phyloP scores from a whole-genome alignment of 2,113 vertebrate species.

The Isichthys henryi region DNA sequence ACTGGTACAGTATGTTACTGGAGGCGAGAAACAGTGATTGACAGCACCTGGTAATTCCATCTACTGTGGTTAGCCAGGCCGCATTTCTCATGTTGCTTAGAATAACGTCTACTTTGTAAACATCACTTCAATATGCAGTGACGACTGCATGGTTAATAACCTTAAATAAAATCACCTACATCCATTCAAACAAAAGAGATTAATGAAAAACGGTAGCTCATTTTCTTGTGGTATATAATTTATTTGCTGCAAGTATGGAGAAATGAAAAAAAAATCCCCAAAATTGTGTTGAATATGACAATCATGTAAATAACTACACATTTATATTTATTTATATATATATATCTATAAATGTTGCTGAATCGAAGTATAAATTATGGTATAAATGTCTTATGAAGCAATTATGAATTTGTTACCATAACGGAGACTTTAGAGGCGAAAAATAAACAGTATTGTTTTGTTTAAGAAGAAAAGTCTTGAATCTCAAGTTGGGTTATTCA shows the following conservation, averaged over 20 bases:
- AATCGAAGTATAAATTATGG: neutral
- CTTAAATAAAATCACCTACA: neutral
- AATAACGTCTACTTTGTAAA: neutral
- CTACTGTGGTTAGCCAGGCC: neutral
- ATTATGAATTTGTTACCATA: neutral
- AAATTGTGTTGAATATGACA: neutral
- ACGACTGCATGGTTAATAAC: neutral
- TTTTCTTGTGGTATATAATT: neutral
- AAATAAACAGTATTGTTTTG: neutral
- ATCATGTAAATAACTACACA: neutral
- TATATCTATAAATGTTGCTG: neutral
- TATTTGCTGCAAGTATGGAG: neutral
- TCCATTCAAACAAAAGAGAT: neutral
- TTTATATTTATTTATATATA: neutral
- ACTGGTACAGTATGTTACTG: neutral
- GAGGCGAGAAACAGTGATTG: neutral
- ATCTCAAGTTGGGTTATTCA: slow-evolving; percentile 5
- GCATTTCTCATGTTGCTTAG: neutral
- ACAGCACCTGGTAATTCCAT: neutral
- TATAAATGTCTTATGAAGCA: neutral
- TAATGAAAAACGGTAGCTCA: neutral
- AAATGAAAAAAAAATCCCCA: neutral
- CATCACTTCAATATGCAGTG: neutral
- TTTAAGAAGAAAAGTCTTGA: slow-evolving; percentile 11
- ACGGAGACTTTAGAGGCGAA: neutral